Evolutionary conservation across 2,888 invertebrate species (phyloP), one percentile per base, ranked within the genome.

Genomic region (Lithophane ornitopus): DNA sequence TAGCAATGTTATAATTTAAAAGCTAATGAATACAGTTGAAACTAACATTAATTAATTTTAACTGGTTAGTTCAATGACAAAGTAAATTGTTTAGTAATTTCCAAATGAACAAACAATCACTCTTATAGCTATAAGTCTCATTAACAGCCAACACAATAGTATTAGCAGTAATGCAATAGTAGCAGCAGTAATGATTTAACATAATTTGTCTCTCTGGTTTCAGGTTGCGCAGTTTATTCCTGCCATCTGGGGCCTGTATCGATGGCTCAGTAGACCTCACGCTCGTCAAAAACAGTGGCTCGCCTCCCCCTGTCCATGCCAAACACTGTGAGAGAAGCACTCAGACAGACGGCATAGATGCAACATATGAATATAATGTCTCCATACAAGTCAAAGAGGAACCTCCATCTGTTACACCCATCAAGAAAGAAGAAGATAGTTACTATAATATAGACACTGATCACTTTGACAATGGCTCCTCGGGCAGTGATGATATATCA

Each of bases 401-500:
- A 85, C 93, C 93, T 0, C 80, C 76, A 56, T 62, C 83, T 8
- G 73, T 78, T n/a, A 84, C 88, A 39, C 82, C 87, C 3, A 85
- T 95, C 28, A 95, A 95, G 82, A 88, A 90, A 59, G 95, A 95
- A 81, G 87, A 81, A 63, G 78, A 88, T 26, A 67, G 68, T 62
- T 56, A 74, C 63, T 74, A 69, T 39, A 73, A 86, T 58, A 78
- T 80, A 67, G 83, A 82, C 28, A 71, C 85, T 14, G 90, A 91
- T 46, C 89, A 90, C 39, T 86, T 85, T 41, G 76, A 80, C 9
- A 82, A 82, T 49, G 68, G 86, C 4, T 90, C 89, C 1, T 95
- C 96, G 0, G 95, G 95, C 58, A 96, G 96, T 66, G 93, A 94
- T 54, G 94, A 96, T 74, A 87, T 95, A 63, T 92, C 94, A 0